phyloP scores from a whole-genome alignment of 2,113 vertebrate genomes.

The Vidua macroura region DNA sequence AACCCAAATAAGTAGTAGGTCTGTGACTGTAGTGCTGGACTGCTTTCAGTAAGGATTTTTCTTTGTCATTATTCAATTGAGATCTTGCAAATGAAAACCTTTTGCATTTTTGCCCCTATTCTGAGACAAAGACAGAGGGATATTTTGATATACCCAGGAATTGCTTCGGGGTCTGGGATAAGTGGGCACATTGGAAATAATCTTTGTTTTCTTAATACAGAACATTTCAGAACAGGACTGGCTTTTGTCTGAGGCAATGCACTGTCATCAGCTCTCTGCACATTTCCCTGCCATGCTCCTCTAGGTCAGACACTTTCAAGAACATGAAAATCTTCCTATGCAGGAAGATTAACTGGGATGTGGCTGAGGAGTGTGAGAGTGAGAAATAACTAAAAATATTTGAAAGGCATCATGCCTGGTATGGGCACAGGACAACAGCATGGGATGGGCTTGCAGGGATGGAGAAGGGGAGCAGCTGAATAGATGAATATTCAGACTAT shows the following conservation, averaged over 20 bases:
- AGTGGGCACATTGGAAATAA: neutral
- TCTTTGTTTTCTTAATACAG: neutral
- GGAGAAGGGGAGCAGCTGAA: neutral
- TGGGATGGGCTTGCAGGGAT: neutral
- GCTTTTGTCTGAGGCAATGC: neutral
- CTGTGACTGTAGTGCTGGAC: neutral
- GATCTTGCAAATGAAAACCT: neutral
- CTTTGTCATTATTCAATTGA: neutral
- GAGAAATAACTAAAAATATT: neutral
- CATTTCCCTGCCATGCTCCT: accelerated
- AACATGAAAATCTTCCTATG: too few relatives aligned
- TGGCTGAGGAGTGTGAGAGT: neutral
- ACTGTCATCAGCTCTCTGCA: neutral
- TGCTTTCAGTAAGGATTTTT: neutral
- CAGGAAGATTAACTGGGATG: neutral
- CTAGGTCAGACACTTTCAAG: neutral
- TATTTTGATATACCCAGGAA: neutral
- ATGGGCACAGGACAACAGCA: neutral
- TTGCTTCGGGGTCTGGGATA: neutral
- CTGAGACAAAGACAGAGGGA: neutral
- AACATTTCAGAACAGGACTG: neutral
- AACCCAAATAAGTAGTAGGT: neutral
- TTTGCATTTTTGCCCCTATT: neutral
- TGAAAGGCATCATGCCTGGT: neutral
- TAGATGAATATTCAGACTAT: neutral